Conservation (phyloP, 2,797 vertebrate genomes). For the Enteromius paludinosus region DNA sequence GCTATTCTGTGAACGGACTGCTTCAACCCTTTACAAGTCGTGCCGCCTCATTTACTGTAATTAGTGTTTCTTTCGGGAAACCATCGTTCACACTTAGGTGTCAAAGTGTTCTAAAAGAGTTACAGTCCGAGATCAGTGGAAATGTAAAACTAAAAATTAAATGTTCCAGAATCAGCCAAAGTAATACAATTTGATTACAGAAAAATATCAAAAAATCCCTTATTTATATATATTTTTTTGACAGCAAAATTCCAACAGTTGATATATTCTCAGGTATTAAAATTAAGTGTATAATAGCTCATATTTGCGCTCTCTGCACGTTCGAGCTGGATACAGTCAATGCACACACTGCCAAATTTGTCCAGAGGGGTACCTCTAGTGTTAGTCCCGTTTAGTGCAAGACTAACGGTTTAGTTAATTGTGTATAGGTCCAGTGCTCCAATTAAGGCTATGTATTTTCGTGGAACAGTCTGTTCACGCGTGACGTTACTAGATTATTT, state of each 20-base stretch:
- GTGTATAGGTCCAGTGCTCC: neutral
- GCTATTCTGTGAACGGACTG: neutral
- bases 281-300: neutral
- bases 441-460: neutral
- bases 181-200: too few relatives aligned
- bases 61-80: neutral
- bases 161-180: neutral
- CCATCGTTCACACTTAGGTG: neutral
- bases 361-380: conserved; percentile 10
- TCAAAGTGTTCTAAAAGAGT: neutral
- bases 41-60: neutral
- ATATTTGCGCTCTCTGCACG: neutral
- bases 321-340: neutral
- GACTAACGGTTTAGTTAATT: neutral
- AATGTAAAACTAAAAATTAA: neutral
- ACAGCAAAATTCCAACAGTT: neutral
- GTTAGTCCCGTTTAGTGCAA: conserved; percentile 27
- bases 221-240: too few relatives aligned
- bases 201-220: too few relatives aligned
- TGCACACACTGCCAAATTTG: neutral
- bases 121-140: neutral
- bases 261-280: neutral
- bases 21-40: neutral
- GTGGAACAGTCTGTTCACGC: neutral
- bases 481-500: neutral